Conservation (phyloP, 2,888 invertebrate genomes). For the Ormyrus rosae region DNA sequence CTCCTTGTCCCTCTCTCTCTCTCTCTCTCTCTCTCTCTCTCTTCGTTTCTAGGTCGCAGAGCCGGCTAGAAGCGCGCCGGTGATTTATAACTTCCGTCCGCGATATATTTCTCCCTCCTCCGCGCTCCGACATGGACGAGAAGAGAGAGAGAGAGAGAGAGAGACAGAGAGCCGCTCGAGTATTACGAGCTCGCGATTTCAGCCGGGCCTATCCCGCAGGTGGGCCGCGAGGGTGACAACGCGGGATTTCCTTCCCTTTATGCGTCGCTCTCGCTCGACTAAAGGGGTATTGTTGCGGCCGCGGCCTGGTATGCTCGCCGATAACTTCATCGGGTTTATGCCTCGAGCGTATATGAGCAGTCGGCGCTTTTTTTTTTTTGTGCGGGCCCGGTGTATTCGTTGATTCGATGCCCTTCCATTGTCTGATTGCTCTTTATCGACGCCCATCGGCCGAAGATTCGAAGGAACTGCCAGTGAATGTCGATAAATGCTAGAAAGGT, state of each 20-base stretch:
- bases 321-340: slow-evolving; percentile 26
- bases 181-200: slow-evolving; percentile 50
- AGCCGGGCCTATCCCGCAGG: slow-evolving; percentile 8
- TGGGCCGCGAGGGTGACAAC: neutral
- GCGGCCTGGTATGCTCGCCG: neutral
- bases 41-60: slow-evolving; percentile 64
- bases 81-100: slow-evolving; percentile 68
- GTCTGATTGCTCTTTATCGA: slow-evolving; percentile 25
- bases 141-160: neutral
- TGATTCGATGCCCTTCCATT: neutral
- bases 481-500: no score
- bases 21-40: no score
- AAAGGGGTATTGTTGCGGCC: neutral
- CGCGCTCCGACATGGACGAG: neutral
- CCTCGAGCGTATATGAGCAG: no score
- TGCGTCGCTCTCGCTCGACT: neutral
- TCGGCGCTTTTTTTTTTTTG: no score
- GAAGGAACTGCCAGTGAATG: no score
- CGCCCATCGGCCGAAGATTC: neutral
- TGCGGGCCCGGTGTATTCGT: no score
- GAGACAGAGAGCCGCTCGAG: slow-evolving; percentile 56
- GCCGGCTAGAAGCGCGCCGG: slow-evolving; percentile 49
- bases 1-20: no score
- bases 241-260: slow-evolving; percentile 16
- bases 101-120: slow-evolving; percentile 61